Evolutionary conservation across 1,140 invertebrate species (phyloP).

Genomic region (Micrasema minimum): DNA sequence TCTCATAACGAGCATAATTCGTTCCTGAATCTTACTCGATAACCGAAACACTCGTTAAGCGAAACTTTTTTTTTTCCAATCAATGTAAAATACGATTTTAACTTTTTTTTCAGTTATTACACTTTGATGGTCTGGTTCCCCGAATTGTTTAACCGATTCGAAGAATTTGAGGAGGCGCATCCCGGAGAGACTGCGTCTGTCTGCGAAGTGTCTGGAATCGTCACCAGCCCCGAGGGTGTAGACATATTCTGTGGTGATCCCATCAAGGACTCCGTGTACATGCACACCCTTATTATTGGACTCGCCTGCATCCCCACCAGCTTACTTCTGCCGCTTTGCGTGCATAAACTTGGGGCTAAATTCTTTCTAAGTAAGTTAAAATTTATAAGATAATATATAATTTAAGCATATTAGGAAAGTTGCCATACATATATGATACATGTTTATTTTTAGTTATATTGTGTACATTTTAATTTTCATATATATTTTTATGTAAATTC

Average conservation of each 20-base stretch:
- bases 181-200: conserved; percentile 74
- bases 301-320: conserved; percentile 79
- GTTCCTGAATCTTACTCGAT: too few species aligned
- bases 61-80: too few species aligned
- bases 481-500: too few species aligned
- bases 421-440: not conserved
- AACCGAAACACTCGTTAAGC: too few species aligned
- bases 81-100: too few species aligned
- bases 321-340: conserved; percentile 76
- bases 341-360: conserved; percentile 77
- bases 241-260: conserved; percentile 69
- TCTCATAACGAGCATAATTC: too few species aligned
- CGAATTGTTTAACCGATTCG: conserved; percentile 80
- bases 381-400: too few species aligned
- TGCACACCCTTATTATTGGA: conserved; percentile 78
- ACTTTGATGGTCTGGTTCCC: conserved; percentile 88
- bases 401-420: not conserved
- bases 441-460: not conserved
- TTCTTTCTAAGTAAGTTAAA: conserved; percentile 77
- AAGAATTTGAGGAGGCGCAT: conserved; percentile 73
- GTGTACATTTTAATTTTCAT: too few species aligned
- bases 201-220: conserved; percentile 74
- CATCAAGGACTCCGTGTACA: conserved; percentile 74
- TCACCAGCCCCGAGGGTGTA: conserved; percentile 53
- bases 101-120: conserved; percentile 74